Conservation (phyloP, 2,797 vertebrate species). For the Sebastes kiyomatsui region DNA sequence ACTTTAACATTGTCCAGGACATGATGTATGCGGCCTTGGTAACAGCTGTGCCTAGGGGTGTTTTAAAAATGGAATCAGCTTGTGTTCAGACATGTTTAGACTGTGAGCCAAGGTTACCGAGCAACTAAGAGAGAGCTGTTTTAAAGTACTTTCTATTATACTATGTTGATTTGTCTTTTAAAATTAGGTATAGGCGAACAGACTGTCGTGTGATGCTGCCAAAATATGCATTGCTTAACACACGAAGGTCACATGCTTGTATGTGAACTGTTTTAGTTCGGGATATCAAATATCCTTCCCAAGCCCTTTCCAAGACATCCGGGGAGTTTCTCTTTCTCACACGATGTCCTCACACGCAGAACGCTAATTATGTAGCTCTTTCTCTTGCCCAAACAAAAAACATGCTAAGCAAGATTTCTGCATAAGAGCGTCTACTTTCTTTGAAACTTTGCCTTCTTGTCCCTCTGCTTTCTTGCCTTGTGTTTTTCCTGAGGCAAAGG, state of each 20-base stretch:
- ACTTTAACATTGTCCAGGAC: background rate
- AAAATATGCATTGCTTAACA: conserved; percentile 23
- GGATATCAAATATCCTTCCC: conserved; percentile 69
- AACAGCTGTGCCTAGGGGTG: background rate
- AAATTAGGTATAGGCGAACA: background rate
- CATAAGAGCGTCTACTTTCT: rapidly evolving
- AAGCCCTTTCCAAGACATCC: conserved; percentile 34
- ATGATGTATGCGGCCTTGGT: background rate
- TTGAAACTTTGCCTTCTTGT: background rate
- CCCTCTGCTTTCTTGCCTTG: background rate
- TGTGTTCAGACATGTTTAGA: conserved; percentile 17
- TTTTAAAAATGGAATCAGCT: conserved; percentile 31
- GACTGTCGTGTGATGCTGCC: background rate
- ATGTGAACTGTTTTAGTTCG: conserved; percentile 56
- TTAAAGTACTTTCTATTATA: background rate
- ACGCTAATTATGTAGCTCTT: background rate
- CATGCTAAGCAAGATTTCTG: background rate
- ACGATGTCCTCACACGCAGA: background rate
- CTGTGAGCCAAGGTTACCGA: background rate
- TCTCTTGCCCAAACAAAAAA: background rate
- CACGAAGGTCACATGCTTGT: conserved; percentile 50
- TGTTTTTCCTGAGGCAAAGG: background rate
- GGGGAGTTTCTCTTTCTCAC: background rate
- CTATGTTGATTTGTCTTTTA: background rate
- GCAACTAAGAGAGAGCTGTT: background rate